Evolutionary conservation across 2,888 invertebrate species (phyloP), one percentile per base, ranked within the genome.

Genomic region (Sycophila texana): DNA sequence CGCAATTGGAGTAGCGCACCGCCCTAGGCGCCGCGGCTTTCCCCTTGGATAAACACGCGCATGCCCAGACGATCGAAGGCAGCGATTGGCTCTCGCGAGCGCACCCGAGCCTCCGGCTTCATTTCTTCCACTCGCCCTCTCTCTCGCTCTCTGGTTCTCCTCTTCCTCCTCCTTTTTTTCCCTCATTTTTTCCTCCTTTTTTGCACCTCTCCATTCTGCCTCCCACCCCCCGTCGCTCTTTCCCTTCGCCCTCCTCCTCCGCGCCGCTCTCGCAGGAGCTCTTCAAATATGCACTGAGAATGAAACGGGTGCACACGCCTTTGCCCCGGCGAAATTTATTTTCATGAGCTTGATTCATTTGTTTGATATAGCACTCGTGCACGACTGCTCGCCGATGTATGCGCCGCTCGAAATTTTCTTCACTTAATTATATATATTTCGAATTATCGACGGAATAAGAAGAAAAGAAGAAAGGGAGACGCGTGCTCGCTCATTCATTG

Each of bases 281-380:
- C 81, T 81, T 81, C 79, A 79, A 81, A 81, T 81, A 81, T 81
- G 81, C 81, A 74, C 79, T 51, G 81, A 67, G 77, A 77, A 77
- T 70, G 77, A 76, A 79, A 77, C 79, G 65, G 58, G 67, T 57
- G 60, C 53, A 18, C 65, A 47, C 68, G 63, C 73, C 60, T 63
- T 26, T 53, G 61, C 66, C 71, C 30, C 61, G 53, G 80, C 39
- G 70, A 77, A 80, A 80, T 80, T 80, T 80, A 77, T 74, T 80
- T 81, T 77, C 71, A 77, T 72, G 77, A 77, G 81, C 77, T 74
- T 74, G 77, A 80, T 77, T 80, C 80, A 77, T 80, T 80, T 77
- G 80, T 80, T 77, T 80, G 80, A 80, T 80, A 77, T 80, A 74
- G 78, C 73, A 61, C 47, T 20, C 61, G 39, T 3, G 66, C 47